phyloP scores from a whole-genome alignment of 2,113 vertebrate genomes.

The Neogale vison region DNA sequence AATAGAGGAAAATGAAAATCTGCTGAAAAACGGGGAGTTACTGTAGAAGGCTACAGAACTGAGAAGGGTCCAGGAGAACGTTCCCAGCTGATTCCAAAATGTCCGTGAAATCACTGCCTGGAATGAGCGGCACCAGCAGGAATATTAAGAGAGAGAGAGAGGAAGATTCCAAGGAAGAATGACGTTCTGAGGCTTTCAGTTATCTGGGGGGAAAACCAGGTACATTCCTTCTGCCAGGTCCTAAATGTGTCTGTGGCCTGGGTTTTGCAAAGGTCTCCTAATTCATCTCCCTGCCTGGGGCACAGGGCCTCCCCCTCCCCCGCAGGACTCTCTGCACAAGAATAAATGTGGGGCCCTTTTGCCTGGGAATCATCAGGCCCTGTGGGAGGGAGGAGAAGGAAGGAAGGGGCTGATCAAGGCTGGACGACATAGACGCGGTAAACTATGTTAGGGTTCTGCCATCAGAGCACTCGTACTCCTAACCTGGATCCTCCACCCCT shows the following conservation, averaged over 20 bases:
- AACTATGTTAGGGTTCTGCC: too few species aligned
- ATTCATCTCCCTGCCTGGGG: not conserved
- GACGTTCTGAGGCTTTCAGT: not conserved
- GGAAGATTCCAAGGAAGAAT: conserved; percentile 9
- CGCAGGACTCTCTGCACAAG: not conserved
- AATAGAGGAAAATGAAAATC: conserved; percentile 60
- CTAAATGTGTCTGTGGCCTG: not conserved
- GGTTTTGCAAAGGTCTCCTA: not conserved
- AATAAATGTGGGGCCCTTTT: not conserved
- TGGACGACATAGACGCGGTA: fast-evolving
- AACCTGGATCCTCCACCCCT: not conserved
- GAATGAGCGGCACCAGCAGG: not conserved
- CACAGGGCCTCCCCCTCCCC: not conserved
- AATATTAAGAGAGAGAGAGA: conserved; percentile 17
- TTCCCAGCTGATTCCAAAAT: not conserved
- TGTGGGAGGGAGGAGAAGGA: not conserved
- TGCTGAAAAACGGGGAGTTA: conserved; percentile 55
- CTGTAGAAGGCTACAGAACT: not conserved
- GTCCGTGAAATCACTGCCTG: not conserved
- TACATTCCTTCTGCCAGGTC: not conserved
- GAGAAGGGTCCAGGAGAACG: not conserved
- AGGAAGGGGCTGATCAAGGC: not conserved
- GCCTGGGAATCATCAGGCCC: not conserved
- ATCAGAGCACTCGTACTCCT: not conserved
- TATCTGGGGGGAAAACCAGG: not conserved